A percentile compares a stretch with the other conserved stretches of the same genome.
These are phyloP conservation scores for Vireo altiloquus DNA, from an alignment of 2,113 vertebrate species.

Conservation along the genomic window DNA sequence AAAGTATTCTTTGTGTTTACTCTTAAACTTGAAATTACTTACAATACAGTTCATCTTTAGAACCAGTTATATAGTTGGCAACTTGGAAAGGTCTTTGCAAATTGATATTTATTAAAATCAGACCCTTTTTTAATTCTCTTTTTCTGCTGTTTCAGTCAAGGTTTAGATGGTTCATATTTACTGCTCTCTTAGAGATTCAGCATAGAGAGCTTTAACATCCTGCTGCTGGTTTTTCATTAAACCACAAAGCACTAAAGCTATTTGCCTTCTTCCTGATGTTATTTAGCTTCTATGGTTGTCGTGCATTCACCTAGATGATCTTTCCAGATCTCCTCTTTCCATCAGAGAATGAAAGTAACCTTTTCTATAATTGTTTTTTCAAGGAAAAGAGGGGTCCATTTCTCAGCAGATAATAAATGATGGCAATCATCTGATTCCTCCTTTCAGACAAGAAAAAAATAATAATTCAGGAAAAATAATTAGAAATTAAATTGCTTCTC, in stretches of 20 bases:
- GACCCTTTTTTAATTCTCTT: not conserved
- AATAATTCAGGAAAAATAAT: constrained; percentile 62
- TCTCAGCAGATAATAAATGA: constrained; percentile 43
- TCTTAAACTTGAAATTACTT: not conserved
- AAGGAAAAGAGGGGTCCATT: not conserved
- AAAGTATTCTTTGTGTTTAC: not conserved
- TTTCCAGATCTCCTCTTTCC: not conserved
- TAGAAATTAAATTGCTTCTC: constrained; percentile 63
- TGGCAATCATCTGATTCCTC: constrained; percentile 47
- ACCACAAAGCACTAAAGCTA: not conserved
- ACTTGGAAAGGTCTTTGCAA: not conserved
- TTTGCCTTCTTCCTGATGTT: not conserved
- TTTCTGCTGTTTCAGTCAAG: not conserved
- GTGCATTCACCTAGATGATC: not conserved
- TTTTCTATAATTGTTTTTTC: constrained; percentile 36
- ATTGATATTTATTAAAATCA: not conserved
- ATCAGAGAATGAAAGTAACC: constrained; percentile 29
- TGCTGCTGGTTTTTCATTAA: not conserved
- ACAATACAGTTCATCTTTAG: not conserved
- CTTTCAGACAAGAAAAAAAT: constrained; percentile 52
- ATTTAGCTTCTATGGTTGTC: not conserved
- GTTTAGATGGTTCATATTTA: not conserved
- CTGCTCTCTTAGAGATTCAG: not conserved
- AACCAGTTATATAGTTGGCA: not conserved
- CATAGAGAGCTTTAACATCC: not conserved